phyloP scores from a whole-genome alignment of 2,113 vertebrate genomes.

The Pachycephala philippinensis region DNA sequence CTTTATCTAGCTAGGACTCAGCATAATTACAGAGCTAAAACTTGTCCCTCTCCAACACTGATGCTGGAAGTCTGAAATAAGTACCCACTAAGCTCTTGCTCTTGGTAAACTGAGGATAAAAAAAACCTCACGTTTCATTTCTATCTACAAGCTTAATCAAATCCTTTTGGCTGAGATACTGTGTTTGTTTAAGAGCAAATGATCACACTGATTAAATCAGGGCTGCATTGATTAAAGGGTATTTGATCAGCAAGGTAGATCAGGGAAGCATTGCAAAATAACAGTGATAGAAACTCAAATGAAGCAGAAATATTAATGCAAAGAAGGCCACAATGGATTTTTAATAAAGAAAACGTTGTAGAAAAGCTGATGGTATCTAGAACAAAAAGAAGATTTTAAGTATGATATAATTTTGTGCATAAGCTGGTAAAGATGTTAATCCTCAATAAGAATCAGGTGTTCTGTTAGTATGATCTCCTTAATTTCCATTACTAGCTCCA shows the following conservation, averaged over 20 bases:
- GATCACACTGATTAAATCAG: constrained; percentile 41
- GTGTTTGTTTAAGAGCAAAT: constrained; percentile 24
- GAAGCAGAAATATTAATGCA: constrained; percentile 29
- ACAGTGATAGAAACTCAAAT: constrained; percentile 2
- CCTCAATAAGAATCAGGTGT: background rate
- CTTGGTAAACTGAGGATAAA: background rate
- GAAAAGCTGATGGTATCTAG: background rate
- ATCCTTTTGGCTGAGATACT: constrained; percentile 19
- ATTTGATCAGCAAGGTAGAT: constrained; percentile 36
- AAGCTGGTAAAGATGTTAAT: background rate
- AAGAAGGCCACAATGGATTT: background rate
- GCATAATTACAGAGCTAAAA: background rate
- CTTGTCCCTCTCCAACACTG: background rate
- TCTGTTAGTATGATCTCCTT: background rate
- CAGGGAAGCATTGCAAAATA: constrained; percentile 27
- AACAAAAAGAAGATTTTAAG: background rate
- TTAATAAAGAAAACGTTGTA: background rate
- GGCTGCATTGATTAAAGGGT: constrained; percentile 36
- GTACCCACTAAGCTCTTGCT: background rate
- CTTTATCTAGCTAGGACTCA: background rate
- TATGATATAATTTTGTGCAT: background rate
- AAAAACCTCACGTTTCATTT: background rate
- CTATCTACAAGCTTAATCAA: constrained; percentile 18
- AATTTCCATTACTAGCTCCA: background rate
- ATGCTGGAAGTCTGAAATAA: background rate